Evolutionary conservation across 1,140 invertebrate genomes (phyloP).

Genomic region (Diorhabda carinulata): DNA sequence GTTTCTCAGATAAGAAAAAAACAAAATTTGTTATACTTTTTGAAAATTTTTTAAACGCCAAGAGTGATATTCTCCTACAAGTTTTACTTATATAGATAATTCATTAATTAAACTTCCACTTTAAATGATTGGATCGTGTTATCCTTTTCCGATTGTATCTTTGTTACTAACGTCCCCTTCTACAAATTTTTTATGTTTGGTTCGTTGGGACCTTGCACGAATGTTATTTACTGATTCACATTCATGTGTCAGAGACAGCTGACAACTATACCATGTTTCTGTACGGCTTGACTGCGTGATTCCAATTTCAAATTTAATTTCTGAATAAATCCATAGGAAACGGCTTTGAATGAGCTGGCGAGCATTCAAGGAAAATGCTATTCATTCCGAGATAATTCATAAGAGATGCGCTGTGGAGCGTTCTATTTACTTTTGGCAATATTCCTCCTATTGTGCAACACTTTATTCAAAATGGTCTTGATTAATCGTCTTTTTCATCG

Average conservation of each 20-base stretch:
- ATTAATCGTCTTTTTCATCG: background rate
- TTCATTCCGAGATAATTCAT: slow-evolving; percentile 1
- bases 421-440: slow-evolving; percentile 2
- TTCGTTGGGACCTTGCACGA: background rate
- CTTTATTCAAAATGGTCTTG: background rate
- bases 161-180: background rate
- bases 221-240: slow-evolving; percentile 2
- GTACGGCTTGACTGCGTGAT: background rate
- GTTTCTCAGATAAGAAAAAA: no score
- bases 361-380: slow-evolving; percentile 2
- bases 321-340: slow-evolving; percentile 2
- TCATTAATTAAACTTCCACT: no score
- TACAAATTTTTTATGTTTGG: background rate
- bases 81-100: no score
- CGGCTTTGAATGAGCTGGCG: background rate
- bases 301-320: slow-evolving; percentile 3
- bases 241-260: slow-evolving; percentile 1
- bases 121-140: no score
- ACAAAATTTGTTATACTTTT: no score
- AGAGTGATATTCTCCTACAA: no score
- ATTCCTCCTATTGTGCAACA: background rate
- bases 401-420: background rate
- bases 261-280: background rate
- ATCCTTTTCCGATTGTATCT: background rate
- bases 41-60: no score